Evolutionary conservation across 92 coral and sea anemone species (phyloP).

Genomic region (Hydrozoanthus gracilis): DNA sequence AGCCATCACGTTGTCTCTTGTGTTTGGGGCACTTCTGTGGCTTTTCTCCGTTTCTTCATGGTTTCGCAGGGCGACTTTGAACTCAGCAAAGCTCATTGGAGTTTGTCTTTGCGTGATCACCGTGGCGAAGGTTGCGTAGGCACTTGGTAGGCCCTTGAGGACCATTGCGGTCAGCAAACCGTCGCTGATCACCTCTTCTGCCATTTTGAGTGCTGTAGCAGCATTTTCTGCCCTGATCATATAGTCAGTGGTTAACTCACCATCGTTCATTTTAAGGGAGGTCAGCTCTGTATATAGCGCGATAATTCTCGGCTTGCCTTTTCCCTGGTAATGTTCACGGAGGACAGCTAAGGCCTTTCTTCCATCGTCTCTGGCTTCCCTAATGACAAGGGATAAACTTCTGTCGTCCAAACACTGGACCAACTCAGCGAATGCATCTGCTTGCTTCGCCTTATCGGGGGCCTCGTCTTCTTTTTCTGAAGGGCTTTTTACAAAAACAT

Average conservation of each 20-base stretch:
- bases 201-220: conserved; percentile 54
- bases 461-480: not conserved
- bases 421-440: conserved; percentile 48
- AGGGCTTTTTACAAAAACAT: not conserved
- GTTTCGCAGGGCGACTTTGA: conserved; percentile 59
- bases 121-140: conserved; percentile 62
- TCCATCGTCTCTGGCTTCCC: conserved; percentile 58
- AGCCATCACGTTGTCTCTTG: conserved; percentile 47
- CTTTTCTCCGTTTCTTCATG: conserved; percentile 56
- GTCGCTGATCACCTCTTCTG: conserved; percentile 51
- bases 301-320: conserved; percentile 45
- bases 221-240: conserved; percentile 56
- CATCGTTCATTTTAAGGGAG: conserved; percentile 1
- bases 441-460: conserved; percentile 33
- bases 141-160: conserved; percentile 58
- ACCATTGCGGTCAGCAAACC: conserved; percentile 59
- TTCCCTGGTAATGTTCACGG: conserved; percentile 46
- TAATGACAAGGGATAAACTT: conserved; percentile 41
- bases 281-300: conserved; percentile 52
- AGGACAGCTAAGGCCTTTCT: conserved; percentile 33
- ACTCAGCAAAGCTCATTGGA: conserved; percentile 53
- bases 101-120: conserved; percentile 50
- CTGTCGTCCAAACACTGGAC: conserved; percentile 44
- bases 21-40: conserved; percentile 31
- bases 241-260: conserved; percentile 45